These are phyloP conservation scores for Raphicerus campestris DNA, from an alignment of 2,113 vertebrate species.

Conservation along the genomic window DNA sequence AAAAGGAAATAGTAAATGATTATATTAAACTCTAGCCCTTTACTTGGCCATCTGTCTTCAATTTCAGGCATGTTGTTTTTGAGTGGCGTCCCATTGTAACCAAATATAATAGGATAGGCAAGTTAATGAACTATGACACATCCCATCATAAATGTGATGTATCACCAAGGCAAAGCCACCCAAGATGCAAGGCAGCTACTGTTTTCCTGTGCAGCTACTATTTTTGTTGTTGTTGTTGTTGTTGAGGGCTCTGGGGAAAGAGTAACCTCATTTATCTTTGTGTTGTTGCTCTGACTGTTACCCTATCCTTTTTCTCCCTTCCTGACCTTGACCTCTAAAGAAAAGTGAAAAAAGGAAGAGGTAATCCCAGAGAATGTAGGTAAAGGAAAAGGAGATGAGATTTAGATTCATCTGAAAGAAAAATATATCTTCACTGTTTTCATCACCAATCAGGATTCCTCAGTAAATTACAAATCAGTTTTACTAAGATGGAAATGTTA, in stretches of 20 bases:
- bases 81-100: slow-evolving; percentile 68
- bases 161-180: slow-evolving; percentile 63
- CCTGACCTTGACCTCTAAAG: slow-evolving; percentile 5
- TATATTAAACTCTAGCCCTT: slow-evolving; percentile 40
- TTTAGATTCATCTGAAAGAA: neutral
- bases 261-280: slow-evolving; percentile 17
- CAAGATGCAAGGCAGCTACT: slow-evolving; percentile 71
- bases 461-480: neutral
- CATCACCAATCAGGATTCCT: neutral
- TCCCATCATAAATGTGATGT: slow-evolving; percentile 68
- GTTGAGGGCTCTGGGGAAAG: slow-evolving; percentile 12
- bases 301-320: slow-evolving; percentile 4
- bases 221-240: neutral
- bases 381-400: neutral
- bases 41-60: slow-evolving; percentile 73
- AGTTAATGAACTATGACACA: slow-evolving; percentile 64
- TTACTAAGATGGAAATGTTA: neutral
- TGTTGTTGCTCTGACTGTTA: slow-evolving; percentile 1
- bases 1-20: slow-evolving; percentile 46
- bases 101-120: slow-evolving; percentile 66
- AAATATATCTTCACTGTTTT: neutral
- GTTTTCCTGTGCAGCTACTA: slow-evolving; percentile 62
- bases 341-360: neutral
- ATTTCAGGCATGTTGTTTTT: slow-evolving; percentile 74
- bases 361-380: neutral